These are phyloP conservation scores for Leucopsar rothschildi DNA, from an alignment of 2,113 vertebrate species.

Conservation along the genomic window DNA sequence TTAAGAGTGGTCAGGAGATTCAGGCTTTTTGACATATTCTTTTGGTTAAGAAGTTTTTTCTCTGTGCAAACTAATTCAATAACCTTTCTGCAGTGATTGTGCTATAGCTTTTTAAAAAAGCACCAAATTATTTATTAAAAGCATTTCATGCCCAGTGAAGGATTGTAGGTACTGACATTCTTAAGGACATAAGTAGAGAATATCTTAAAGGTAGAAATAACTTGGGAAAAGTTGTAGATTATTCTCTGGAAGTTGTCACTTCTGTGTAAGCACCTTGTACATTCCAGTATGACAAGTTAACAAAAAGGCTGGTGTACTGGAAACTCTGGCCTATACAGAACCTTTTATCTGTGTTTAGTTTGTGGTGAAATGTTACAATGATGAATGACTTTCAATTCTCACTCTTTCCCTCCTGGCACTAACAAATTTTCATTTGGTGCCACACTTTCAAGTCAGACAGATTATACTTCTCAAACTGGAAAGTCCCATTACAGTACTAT, in stretches of 20 bases:
- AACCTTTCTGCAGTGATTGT: not conserved
- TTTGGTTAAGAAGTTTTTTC: not conserved
- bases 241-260: not conserved
- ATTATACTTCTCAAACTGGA: not conserved
- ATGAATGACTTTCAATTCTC: constrained; percentile 59
- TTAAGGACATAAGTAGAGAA: not conserved
- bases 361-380: constrained; percentile 10
- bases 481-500: constrained; percentile 5
- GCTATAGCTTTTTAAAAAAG: not conserved
- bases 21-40: not conserved
- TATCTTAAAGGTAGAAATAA: not conserved
- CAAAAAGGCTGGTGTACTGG: not conserved
- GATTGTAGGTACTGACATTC: not conserved
- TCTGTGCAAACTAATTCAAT: not conserved
- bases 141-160: not conserved
- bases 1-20: not conserved
- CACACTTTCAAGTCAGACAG: not conserved
- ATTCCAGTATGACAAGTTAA: not conserved
- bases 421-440: constrained; percentile 46
- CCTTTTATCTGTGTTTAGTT: constrained; percentile 41
- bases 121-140: not conserved
- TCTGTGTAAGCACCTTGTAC: not conserved
- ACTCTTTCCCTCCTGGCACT: constrained; percentile 7
- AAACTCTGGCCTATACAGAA: not conserved
- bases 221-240: not conserved